Conservation (phyloP, 2,113 vertebrate species). For the Pagrus major region DNA sequence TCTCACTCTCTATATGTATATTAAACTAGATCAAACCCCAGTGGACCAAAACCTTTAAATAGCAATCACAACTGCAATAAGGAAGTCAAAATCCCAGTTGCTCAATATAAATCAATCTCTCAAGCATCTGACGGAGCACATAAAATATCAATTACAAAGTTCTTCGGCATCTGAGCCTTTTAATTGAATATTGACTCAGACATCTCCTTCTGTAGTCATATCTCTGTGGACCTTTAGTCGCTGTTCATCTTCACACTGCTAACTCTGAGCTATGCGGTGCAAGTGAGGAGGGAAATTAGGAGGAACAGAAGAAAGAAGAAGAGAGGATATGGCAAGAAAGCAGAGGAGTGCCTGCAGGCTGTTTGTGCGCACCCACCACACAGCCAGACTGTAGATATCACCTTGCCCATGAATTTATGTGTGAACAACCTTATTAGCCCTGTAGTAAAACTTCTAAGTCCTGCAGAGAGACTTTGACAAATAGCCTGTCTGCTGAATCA, state of each 20-base stretch:
- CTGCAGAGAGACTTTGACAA: constrained; percentile 46
- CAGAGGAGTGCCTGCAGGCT: background rate
- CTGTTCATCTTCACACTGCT: constrained; percentile 11
- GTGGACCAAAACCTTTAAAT: background rate
- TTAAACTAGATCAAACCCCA: background rate
- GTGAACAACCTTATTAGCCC: constrained; percentile 28
- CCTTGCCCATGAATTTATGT: constrained; percentile 3
- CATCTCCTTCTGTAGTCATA: background rate
- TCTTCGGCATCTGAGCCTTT: constrained; percentile 22
- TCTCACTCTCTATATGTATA: background rate
- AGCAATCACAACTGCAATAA: constrained; percentile 15
- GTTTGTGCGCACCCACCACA: background rate
- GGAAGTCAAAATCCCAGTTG: constrained; percentile 10
- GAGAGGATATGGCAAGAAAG: background rate
- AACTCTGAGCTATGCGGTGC: background rate
- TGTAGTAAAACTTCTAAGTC: constrained; percentile 32
- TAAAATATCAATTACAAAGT: constrained; percentile 36
- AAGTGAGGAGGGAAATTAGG: background rate
- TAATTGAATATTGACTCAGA: constrained; percentile 48
- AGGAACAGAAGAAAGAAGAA: background rate
- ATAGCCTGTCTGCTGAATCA: constrained; percentile 38
- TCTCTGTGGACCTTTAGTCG: constrained; percentile 7
- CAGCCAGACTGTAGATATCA: constrained; percentile 11
- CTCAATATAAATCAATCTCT: constrained; percentile 20
- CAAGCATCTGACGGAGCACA: constrained; percentile 1